Evolutionary conservation across 2,888 invertebrate genomes (phyloP), one percentile per base, ranked within the genome.

Genomic region (Melanargia galathea): DNA sequence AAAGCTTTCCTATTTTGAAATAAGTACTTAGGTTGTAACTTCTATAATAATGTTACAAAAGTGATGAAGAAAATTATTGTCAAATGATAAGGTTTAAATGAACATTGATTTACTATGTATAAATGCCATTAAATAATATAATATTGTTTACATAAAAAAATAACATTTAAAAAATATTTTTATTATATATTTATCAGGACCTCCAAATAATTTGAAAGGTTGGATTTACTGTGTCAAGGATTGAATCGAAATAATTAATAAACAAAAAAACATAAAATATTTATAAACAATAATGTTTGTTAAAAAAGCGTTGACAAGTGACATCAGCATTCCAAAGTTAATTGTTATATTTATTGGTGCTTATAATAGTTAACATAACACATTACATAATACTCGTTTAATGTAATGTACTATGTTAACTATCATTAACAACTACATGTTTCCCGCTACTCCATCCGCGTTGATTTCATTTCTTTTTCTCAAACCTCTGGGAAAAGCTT

Each of bases 181-280:
- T 35, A 52, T 35, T 52, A 52, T 35, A 52, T 52, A 52, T 52
- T 52, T 33, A 52, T 20, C 52, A 35, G 52, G 52, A 52, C 52
- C 52, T 52, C 52, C 35, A 52, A 52, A 52, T 20, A 10, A 20
- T 52, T 52, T 33, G 52, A 52, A 52, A 52, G 52, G 52, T 18
- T 52, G 11, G 20, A 20, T 20, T 13, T 20, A 52, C 20, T 52
- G 35, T 11, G 52, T 52, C 52, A 52, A 52, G 52, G 52, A 35
- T 35, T 33, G 11, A 52, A 33, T 52, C 13, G n/a, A 20, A 35
- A 52, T 6, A 30, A 30, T n/a, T 7, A 30, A 30, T 52, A 52
- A 20, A 52, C 30, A 52, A 52, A 52, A 52, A 51, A 13, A 16
- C 35, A 51, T 20, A 13, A 20, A 52, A 20, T 16, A 26, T 49